Evolutionary conservation across 23 tunicate genomes (phyloP).

Genomic region (Styela plicata): DNA sequence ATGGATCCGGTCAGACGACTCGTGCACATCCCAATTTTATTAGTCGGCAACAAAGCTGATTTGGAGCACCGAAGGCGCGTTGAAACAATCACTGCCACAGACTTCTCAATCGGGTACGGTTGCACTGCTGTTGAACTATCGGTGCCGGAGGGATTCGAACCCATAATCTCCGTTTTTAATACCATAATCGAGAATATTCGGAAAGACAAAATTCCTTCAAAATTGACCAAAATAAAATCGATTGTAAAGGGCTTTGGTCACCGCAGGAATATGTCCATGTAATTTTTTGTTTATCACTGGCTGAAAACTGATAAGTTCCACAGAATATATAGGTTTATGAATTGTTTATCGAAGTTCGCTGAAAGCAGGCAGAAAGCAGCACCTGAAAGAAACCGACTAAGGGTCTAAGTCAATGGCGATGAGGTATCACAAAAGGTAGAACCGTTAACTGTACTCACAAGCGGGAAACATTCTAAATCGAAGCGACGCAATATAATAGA

Average conservation of each 20-base stretch:
- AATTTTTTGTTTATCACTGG: not conserved
- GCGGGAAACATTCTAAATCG: too few species aligned
- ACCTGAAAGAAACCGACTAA: not conserved
- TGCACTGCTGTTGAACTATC: slow-evolving; percentile 11
- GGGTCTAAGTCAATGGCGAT: not conserved
- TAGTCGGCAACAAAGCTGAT: slow-evolving; percentile 28
- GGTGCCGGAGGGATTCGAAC: slow-evolving; percentile 24
- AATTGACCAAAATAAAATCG: slow-evolving; percentile 7
- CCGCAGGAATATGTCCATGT: slow-evolving; percentile 3
- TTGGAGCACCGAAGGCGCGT: slow-evolving; percentile 10
- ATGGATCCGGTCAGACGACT: not conserved
- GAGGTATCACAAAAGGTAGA: not conserved
- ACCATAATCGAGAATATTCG: not conserved
- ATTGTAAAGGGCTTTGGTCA: not conserved
- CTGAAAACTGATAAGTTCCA: not conserved
- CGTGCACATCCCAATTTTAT: not conserved
- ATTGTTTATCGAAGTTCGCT: too few species aligned
- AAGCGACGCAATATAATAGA: too few species aligned
- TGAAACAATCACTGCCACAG: not conserved
- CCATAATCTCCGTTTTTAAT: slow-evolving; percentile 3
- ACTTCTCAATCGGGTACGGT: not conserved
- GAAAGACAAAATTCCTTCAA: not conserved
- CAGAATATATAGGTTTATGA: not conserved
- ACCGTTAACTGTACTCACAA: too few species aligned
- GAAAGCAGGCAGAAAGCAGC: too few species aligned